Base-by-base conservation (phyloP, 1,140 invertebrate genomes). In the Subanguina moxae region DNA sequence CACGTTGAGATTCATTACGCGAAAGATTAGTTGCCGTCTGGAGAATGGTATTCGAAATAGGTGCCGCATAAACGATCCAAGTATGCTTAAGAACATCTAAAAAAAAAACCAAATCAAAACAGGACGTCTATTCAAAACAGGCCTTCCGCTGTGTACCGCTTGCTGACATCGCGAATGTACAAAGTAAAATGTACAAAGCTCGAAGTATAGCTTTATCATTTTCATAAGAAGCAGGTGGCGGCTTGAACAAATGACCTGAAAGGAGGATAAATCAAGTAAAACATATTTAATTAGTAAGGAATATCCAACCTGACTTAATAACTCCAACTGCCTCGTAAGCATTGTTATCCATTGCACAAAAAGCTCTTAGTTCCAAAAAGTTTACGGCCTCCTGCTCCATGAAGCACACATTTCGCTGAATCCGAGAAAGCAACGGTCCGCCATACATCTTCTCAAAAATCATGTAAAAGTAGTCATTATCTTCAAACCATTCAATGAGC, bases 391-490 rank as follows among this genome's bases (percentile, higher is more conserved):
- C 93, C 74, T 90, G 88, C 85, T 97, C 94, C 59, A 90, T 93
- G 84, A 97, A 93, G 82, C 92, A 91, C 38, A 90, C 88, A 75
- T 91, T 87, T 83, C 92, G 89, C 84, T 95, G 91, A 80, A 97
- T 97, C 74, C 93, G 90, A 8, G 88, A 88, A 65, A 97, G 86
- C 65, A 97, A 85, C 17, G 32, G 86, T 25, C 86, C 93, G 72
- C 94, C 93, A 82, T 91, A 90, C 80, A 96, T 89, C 86, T 96
- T 97, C 85, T 97, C 93, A 86, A 97, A 97, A 72, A 97, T 91
- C 83, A 97, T 88, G 85, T 94, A 97, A 84, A 96, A 97, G 83
- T 85, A 83, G 65, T 69, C 61, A 15, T 82, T 77, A 52, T 82
- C 80, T 63, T 82, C 78, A 57, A 83, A 82, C 78, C 79, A 83